A percentile compares a stretch with the other conserved stretches of the same genome.
These are phyloP conservation scores for Phymastichus coffea DNA, from an alignment of 1,140 invertebrate species.

Conservation along the genomic window DNA sequence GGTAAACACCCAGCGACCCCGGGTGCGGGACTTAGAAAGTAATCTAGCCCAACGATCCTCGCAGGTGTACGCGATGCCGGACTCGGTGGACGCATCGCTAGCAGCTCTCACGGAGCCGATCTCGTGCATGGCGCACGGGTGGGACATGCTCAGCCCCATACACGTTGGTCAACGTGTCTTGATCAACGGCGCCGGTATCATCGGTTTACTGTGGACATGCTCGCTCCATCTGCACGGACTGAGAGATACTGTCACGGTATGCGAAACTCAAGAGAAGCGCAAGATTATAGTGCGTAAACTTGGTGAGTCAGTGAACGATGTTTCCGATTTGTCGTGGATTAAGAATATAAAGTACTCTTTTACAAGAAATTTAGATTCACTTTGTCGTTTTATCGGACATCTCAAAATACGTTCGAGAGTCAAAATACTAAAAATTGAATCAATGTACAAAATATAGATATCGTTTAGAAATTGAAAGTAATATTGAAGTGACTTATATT, in stretches of 20 bases:
- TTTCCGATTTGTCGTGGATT: no score
- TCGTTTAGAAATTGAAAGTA: no score
- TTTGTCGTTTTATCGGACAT: no score
- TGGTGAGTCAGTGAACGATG: no score
- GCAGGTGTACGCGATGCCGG: conserved; percentile 41
- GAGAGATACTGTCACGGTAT: conserved; percentile 63
- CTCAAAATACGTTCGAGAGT: no score
- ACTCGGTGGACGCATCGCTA: conserved; percentile 42
- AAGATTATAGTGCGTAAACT: conserved; percentile 58
- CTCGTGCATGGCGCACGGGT: conserved; percentile 68
- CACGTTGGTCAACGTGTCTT: conserved; percentile 62
- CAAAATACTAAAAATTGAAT: neutral
- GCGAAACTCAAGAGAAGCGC: conserved; percentile 62
- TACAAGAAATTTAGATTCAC: no score
- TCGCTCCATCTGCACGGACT: conserved; percentile 67
- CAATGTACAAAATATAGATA: no score
- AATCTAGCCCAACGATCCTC: conserved; percentile 7
- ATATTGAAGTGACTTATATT: no score
- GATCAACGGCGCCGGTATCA: conserved; percentile 68
- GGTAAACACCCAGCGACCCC: conserved; percentile 41
- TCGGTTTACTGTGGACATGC: conserved; percentile 67
- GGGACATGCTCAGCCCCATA: conserved; percentile 62
- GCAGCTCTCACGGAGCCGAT: conserved; percentile 66
- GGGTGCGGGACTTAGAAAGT: neutral
- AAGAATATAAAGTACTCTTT: no score